A percentile compares a stretch with the other conserved stretches of the same genome.
These are phyloP conservation scores for Cinara cedri DNA, from an alignment of 2,888 invertebrate genomes.

Conservation along the genomic window DNA sequence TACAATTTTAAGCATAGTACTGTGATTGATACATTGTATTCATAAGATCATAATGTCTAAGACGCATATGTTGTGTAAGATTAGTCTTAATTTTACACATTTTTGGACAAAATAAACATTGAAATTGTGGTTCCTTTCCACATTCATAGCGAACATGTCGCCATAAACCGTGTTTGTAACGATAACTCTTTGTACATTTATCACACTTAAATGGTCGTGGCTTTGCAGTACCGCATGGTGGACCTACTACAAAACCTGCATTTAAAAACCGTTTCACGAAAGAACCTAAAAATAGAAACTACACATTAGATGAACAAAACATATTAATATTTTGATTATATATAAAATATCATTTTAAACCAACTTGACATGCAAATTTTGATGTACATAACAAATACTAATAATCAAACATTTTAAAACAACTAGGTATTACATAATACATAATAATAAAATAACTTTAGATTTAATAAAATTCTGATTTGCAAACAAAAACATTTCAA, in stretches of 20 bases:
- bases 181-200: conserved; percentile 64
- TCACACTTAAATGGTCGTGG: conserved; percentile 33
- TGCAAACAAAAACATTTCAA: too few relatives aligned
- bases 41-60: conserved; percentile 53
- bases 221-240: conserved; percentile 11
- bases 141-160: conserved; percentile 61
- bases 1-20: conserved; percentile 16
- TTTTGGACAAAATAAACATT: conserved; percentile 58
- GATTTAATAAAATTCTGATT: too few relatives aligned
- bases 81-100: conserved; percentile 59
- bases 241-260: conserved; percentile 39
- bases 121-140: conserved; percentile 59
- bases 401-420: too few relatives aligned
- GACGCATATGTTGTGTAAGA: conserved; percentile 57
- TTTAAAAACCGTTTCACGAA: conserved; percentile 28
- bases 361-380: conserved; percentile 25
- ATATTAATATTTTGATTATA: neutral
- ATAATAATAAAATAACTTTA: too few relatives aligned
- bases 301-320: conserved; percentile 22
- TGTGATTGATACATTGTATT: conserved; percentile 27
- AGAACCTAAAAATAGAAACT: conserved; percentile 36
- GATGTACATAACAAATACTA: neutral
- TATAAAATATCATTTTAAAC: neutral
- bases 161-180: conserved; percentile 63
- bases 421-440: too few relatives aligned